Base-by-base conservation (phyloP, 2,888 invertebrate genomes). In the Sarcophaga rosellei region DNA sequence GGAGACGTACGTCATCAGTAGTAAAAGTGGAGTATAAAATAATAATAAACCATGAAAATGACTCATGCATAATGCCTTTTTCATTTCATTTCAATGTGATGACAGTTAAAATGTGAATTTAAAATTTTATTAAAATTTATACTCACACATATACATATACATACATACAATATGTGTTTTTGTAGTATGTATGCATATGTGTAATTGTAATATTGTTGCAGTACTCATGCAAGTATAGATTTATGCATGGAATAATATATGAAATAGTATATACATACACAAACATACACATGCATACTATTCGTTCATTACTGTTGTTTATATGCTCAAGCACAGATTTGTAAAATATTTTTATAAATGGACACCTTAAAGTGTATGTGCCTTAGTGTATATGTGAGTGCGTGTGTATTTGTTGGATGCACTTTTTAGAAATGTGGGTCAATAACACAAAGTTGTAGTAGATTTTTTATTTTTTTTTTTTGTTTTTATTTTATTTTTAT, bases 41-140 rank as follows among this genome's bases (percentile, higher is more conserved):
- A 77, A 65, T 21, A 79, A 75, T 69, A 75, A 75, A 78, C 74
- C 17, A 65, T 12, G 12, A 53, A 66, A 69, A 79, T 76, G 69
- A 63, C 65, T 77, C 77, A 80, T 83, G 80, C 73, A 80, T 77
- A 74, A 80, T 83, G 73, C 53, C 73, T 80, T 80, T 86, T 86
- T 81, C 77, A 81, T 86, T 86, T 81, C 77, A 77, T 81, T 81
- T 25, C n/a, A 45, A 53, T 53, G 45, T 83, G 68, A 76, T 73
- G 80, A 77, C 80, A 81, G 73, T 47, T 70, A 78, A 85, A 82
- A 86, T 79, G 70, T 77, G 59, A 72, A 77, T 77, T 81, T 80
- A 73, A 80, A 77, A 74, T 83, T 80, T 83, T 83, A 80, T 77
- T 80, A 83, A 57, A 61, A 78, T 53, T 12, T 53, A 53, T 53